Evolutionary conservation across 2,888 invertebrate genomes (phyloP).

Genomic region (Acanthosepion esculentum): DNA sequence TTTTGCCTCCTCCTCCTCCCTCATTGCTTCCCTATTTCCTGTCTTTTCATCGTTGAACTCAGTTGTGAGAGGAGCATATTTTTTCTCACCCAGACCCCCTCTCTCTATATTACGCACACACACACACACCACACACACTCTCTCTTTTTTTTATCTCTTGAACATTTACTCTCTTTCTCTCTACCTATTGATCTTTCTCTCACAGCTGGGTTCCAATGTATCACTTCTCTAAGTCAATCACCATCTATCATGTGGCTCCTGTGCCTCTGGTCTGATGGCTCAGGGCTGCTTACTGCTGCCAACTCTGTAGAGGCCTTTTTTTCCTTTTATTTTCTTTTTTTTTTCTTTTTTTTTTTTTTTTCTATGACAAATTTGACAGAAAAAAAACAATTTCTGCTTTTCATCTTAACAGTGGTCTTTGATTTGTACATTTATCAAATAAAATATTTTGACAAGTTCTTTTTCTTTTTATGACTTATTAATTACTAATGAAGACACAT

Average conservation of each 20-base stretch:
- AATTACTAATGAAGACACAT: neutral
- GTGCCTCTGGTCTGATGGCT: neutral
- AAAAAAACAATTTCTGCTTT: constrained; percentile 47
- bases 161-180: neutral
- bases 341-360: neutral
- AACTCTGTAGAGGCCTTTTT: constrained; percentile 45
- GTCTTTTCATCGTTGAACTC: neutral
- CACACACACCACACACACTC: too few relatives aligned
- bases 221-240: neutral
- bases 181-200: neutral
- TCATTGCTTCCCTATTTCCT: neutral
- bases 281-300: constrained; percentile 40
- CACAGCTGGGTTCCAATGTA: neutral
- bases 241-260: constrained; percentile 25
- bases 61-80: neutral
- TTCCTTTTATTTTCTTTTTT: neutral
- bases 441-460: constrained; percentile 49
- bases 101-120: too few relatives aligned
- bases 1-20: neutral
- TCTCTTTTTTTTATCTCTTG: neutral
- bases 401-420: constrained; percentile 49
- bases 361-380: constrained; percentile 36
- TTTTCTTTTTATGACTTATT: constrained; percentile 44
- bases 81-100: too few relatives aligned
- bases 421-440: constrained; percentile 49